Evolutionary conservation across 2,113 vertebrate species (phyloP), one percentile per base, ranked within the genome.

Genomic region (Promerops cafer): DNA sequence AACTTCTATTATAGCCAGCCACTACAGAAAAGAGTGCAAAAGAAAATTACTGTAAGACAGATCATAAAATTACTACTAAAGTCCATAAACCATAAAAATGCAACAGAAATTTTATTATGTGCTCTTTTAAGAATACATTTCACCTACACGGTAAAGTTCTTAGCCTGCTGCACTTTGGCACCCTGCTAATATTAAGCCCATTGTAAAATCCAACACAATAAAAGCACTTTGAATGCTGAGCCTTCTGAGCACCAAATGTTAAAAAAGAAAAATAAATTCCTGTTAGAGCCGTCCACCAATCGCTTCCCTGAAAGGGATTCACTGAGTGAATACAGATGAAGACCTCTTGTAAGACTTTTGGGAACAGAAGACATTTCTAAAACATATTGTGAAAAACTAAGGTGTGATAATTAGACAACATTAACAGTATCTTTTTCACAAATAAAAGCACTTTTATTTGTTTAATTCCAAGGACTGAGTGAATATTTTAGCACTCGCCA

Each of bases 241-340:
- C 90, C 95, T 97, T 97, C 96, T 92, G 95, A 98, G 95, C 96
- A 97, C 96, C 97, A 98, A 97, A 98, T 98, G 98, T 98, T 98
- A 97, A 98, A 98, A 97, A 95, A 92, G 93, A 88, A 90, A 96
- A 95, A 97, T 97, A 98, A 97, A 97, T 97, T 98, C 97, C 96
- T 96, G 94, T 95, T 96, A 95, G 93, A 97, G 96, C 92, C 64
- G 85, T 98, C 92, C 87, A 97, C 97, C 97, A 98, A 97, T 97
- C 53, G 27, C 83, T 97, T 89, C 94, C 89, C 96, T 97, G 89
- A 97, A 97, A 97, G 83, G 17, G 96, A 97, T 97, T 93, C 16
- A 97, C 90, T 65, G 69, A 93, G 65, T 97, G 96, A 97, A 98
- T 97, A 93, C 95, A 97, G 98, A 97, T 96, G 92, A 96, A 97